A percentile compares a stretch with the other conserved stretches of the same genome.
Conservation (phyloP, 2,888 invertebrate species). For the Nephrocerus scutellatus region DNA sequence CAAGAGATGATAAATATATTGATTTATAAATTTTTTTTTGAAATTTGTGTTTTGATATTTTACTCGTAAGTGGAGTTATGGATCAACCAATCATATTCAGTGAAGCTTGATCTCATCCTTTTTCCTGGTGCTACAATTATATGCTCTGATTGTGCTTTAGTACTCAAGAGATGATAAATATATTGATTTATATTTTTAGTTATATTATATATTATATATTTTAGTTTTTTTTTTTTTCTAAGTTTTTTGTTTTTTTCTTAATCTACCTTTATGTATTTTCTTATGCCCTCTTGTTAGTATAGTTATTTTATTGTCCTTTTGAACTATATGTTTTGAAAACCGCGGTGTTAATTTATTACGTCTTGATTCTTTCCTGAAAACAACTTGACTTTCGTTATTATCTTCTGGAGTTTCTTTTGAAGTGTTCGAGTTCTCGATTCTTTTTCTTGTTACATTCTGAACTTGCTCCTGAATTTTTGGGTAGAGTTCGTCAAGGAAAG, state of each 20-base stretch:
- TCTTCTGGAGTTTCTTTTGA: constrained; percentile 8
- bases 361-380: constrained; percentile 16
- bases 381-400: constrained; percentile 1
- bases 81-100: too few species aligned
- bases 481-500: constrained; percentile 10
- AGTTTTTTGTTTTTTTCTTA: constrained; percentile 8
- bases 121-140: too few species aligned
- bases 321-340: constrained; percentile 14
- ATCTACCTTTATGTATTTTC: constrained; percentile 19
- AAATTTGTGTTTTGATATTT: too few species aligned
- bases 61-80: too few species aligned
- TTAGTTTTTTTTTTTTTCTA: not conserved
- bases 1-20: too few species aligned
- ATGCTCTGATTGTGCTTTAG: too few species aligned
- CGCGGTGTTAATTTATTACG: constrained; percentile 12
- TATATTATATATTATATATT: too few species aligned
- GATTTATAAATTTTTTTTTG: too few species aligned
- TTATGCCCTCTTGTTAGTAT: constrained; percentile 13
- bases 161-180: too few species aligned
- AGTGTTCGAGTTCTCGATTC: constrained; percentile 5
- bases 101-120: too few species aligned
- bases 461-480: constrained; percentile 12
- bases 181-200: too few species aligned
- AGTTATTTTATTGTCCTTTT: constrained; percentile 11
- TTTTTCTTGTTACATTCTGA: constrained; percentile 4